A percentile compares a stretch with the other conserved stretches of the same genome.
Evolutionary conservation across 1,140 invertebrate species (phyloP).

Genomic region (Rhopalosiphum padi): DNA sequence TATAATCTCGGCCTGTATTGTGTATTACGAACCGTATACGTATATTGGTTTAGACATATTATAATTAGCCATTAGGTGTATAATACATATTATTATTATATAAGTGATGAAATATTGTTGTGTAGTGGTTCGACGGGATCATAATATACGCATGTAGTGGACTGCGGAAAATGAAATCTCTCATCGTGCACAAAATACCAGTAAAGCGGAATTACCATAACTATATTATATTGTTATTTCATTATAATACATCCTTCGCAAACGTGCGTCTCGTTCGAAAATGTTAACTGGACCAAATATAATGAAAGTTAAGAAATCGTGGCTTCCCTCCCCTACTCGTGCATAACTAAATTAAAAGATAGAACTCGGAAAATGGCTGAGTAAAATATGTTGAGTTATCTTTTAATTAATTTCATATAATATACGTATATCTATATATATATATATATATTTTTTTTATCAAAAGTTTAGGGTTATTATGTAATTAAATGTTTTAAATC

Average conservation of each 20-base stretch:
- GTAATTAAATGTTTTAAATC: no score
- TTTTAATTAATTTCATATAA: no score
- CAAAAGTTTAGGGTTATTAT: no score
- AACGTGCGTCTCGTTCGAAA: neutral
- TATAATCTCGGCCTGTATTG: neutral
- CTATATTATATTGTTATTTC: neutral
- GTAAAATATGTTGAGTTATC: no score
- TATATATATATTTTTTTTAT: no score
- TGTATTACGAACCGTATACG: neutral
- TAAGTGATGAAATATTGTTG: neutral
- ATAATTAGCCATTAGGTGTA: neutral
- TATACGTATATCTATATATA: no score
- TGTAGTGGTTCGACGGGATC: neutral
- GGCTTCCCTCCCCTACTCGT: fast-evolving
- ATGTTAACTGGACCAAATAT: neutral
- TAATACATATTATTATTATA: neutral
- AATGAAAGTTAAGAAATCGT: neutral
- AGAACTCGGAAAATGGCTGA: neutral
- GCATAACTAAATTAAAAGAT: neutral
- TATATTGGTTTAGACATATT: no score
- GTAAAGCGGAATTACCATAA: neutral
- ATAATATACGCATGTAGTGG: neutral
- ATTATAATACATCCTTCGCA: neutral
- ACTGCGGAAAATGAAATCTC: neutral
- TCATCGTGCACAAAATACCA: neutral